These are phyloP conservation scores for Paradoxurus hermaphroditus DNA, from an alignment of 2,113 vertebrate species.

Conservation along the genomic window DNA sequence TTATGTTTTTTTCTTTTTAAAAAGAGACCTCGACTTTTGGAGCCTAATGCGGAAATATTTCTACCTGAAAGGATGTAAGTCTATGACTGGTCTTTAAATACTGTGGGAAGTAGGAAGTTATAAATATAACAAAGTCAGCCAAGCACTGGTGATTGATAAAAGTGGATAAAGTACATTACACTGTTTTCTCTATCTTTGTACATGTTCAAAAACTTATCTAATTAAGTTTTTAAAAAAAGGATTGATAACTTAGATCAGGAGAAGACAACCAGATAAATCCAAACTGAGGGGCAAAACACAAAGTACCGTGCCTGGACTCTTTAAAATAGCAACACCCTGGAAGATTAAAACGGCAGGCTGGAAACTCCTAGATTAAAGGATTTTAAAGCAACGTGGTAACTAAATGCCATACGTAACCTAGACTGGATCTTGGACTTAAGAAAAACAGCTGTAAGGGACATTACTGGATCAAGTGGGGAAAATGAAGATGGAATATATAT, in stretches of 20 bases:
- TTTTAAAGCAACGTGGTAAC: neutral
- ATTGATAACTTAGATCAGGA: neutral
- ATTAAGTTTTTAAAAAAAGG: neutral
- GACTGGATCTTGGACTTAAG: neutral
- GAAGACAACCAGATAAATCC: neutral
- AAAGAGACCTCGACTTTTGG: neutral
- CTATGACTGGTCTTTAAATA: neutral
- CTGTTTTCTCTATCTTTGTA: neutral
- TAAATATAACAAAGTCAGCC: neutral
- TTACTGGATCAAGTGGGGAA: neutral
- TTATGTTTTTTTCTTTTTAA: neutral
- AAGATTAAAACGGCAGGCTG: neutral
- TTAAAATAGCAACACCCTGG: neutral
- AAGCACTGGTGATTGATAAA: neutral
- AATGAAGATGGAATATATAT: neutral
- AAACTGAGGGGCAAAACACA: neutral
- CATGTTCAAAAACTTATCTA: neutral
- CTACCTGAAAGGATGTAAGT: neutral
- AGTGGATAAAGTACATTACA: neutral
- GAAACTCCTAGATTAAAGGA: neutral
- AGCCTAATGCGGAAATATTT: slow-evolving; percentile 5
- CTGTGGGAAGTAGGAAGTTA: neutral
- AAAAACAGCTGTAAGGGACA: neutral
- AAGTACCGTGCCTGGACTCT: neutral
- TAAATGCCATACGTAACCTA: neutral